Conservation (phyloP, 2,888 invertebrate species). For the Argyresthia goedartella region DNA sequence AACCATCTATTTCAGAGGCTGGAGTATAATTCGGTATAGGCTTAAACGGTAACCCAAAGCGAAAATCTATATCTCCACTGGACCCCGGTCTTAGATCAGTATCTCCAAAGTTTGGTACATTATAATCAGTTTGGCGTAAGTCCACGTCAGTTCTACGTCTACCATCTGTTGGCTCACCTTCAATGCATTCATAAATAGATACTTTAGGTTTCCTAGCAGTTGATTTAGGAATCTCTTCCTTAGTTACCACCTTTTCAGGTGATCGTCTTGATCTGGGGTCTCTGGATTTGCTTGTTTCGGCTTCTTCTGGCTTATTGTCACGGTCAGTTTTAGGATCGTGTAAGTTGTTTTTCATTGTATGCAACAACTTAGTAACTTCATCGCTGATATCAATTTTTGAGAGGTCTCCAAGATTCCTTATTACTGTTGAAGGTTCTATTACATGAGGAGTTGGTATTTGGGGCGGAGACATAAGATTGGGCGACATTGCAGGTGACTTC, state of each 20-base stretch:
- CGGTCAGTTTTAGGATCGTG: constrained; percentile 38
- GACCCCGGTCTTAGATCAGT: constrained; percentile 73
- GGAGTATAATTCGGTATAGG: constrained; percentile 85
- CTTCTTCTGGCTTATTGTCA: constrained; percentile 18
- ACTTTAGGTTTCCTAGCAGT: constrained; percentile 45
- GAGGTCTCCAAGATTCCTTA: constrained; percentile 76
- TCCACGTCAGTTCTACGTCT: constrained; percentile 63
- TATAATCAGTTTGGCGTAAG: constrained; percentile 63
- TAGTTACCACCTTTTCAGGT: constrained; percentile 35
- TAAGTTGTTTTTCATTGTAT: constrained; percentile 70
- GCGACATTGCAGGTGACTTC: constrained; percentile 49
- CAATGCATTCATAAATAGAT: constrained; percentile 73
- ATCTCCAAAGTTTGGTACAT: constrained; percentile 71
- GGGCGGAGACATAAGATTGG: constrained; percentile 31
- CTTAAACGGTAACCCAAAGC: constrained; percentile 82
- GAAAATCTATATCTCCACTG: constrained; percentile 80
- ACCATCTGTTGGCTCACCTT: constrained; percentile 64
- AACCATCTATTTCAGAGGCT: constrained; percentile 89
- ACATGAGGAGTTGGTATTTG: constrained; percentile 55
- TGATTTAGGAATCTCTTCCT: constrained; percentile 21
- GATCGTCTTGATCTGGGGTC: constrained; percentile 56
- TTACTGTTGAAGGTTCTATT: constrained; percentile 62
- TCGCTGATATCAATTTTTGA: constrained; percentile 82
- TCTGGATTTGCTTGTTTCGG: constrained; percentile 33
- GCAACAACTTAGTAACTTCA: constrained; percentile 77